A percentile compares a stretch with the other conserved stretches of the same genome.
These are phyloP conservation scores for Hephaestus fuliginosus DNA, from an alignment of 2,797 vertebrate species.

Conservation along the genomic window DNA sequence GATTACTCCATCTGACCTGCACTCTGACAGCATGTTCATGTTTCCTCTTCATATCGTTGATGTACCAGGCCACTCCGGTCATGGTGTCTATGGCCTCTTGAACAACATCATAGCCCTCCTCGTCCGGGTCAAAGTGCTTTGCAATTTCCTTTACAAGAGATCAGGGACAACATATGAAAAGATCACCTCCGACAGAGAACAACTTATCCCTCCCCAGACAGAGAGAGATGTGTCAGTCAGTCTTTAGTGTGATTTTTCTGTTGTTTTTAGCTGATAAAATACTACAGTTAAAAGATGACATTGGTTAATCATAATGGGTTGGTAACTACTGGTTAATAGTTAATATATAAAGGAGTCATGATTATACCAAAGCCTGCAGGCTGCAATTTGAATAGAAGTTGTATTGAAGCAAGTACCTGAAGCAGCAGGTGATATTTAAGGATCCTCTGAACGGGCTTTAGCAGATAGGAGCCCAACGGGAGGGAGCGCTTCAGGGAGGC, in stretches of 20 bases:
- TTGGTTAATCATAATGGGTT: background rate
- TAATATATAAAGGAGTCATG: background rate
- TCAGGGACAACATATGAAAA: background rate
- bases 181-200: background rate
- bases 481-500: conserved; percentile 90
- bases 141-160: conserved; percentile 91
- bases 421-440: conserved; percentile 98
- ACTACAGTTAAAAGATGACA: background rate
- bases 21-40: conserved; percentile 96
- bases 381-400: background rate
- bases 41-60: conserved; percentile 99
- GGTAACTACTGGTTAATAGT: background rate
- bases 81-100: conserved; percentile 97
- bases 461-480: conserved; percentile 94
- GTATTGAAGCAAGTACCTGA: conserved; percentile 85
- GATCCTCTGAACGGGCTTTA: conserved; percentile 98
- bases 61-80: conserved; percentile 98
- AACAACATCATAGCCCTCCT: conserved; percentile 92
- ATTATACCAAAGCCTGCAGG: background rate
- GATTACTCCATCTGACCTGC: conserved; percentile 86
- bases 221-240: background rate
- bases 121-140: conserved; percentile 91
- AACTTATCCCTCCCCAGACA: background rate
- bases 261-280: background rate
- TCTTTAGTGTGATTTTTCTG: background rate